Evolutionary conservation across 1,140 invertebrate genomes (phyloP).

Genomic region (Hylyphantes graminicola): DNA sequence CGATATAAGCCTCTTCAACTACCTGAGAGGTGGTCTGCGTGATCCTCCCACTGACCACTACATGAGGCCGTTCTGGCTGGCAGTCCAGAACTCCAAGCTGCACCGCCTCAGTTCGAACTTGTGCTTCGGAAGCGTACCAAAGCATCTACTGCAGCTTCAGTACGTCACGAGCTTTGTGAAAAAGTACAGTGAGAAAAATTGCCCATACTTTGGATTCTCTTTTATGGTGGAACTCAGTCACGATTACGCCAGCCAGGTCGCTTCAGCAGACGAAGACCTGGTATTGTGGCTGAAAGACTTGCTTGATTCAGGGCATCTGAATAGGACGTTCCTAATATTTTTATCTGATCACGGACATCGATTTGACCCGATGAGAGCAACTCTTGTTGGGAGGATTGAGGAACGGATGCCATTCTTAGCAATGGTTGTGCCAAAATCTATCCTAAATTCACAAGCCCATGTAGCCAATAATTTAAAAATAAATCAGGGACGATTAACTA

Average conservation of each 20-base stretch:
- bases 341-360: constrained; percentile 65
- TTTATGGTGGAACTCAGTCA: constrained; percentile 64
- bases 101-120: constrained; percentile 53
- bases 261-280: constrained; percentile 62
- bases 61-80: constrained; percentile 63
- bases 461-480: constrained; percentile 34
- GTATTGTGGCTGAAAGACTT: constrained; percentile 59
- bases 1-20: constrained; percentile 62
- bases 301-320: constrained; percentile 55
- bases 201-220: constrained; percentile 61
- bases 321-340: constrained; percentile 64
- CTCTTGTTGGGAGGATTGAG: constrained; percentile 61
- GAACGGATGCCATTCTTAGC: constrained; percentile 63
- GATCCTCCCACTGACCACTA: constrained; percentile 64
- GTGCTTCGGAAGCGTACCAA: constrained; percentile 61
- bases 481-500: constrained; percentile 61
- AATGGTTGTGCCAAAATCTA: constrained; percentile 52
- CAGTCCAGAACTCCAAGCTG: constrained; percentile 59
- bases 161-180: constrained; percentile 59
- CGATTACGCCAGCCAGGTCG: constrained; percentile 60
- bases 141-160: constrained; percentile 57
- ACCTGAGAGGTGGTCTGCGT: constrained; percentile 62
- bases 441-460: neutral
- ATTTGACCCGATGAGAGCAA: constrained; percentile 62
- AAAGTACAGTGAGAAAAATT: constrained; percentile 24